Evolutionary conservation across 2,113 vertebrate species (phyloP), one percentile per base, ranked within the genome.

Genomic region (Vulpes ferrilata): DNA sequence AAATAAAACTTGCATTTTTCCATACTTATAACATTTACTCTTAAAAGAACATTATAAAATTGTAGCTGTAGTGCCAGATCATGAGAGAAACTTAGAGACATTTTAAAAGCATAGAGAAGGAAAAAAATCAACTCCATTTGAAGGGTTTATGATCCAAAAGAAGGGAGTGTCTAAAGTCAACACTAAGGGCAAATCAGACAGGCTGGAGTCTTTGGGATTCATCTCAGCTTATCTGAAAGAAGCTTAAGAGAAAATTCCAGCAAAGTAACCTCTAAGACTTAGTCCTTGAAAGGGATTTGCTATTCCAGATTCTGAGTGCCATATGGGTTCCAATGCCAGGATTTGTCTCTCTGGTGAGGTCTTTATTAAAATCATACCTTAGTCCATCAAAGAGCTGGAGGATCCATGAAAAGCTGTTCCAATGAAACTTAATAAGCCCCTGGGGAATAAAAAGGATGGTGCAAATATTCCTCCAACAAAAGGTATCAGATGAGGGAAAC

Each of bases 281-380:
- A 22, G 25, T n/a, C 35, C 20, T 43, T 79, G 38, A 78, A 93
- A 79, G 7, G 25, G 19, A 91, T 55, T 32, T 89, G 5, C 65
- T 73, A 4, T 88, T 90, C 59, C 62, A 76, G 84, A 89, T 92
- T 96, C 69, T 83, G 30, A 92, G 35, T 59, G 35, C 51, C 57
- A 53, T 60, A 57, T 81, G 65, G 59, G 13, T 0, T 73, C 92
- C 91, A 57, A 73, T 32, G 22, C 27, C 43, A 92, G 43, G 43
- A 80, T 80, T 87, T 80, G 43, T 86, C 32, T 88, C 53, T 86
- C 11, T 6, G 43, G 27, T 6, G 23, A 95, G 22, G 71, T 92
- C 62, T 92, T 96, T 83, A 93, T 86, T 96, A 74, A 95, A 95
- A 38, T 83, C 79, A 92, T 67, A 65, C 5, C 22, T 89, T 64